These are phyloP conservation scores for Muntiacus muntjak DNA, from an alignment of 2,113 vertebrate genomes.

Conservation along the genomic window DNA sequence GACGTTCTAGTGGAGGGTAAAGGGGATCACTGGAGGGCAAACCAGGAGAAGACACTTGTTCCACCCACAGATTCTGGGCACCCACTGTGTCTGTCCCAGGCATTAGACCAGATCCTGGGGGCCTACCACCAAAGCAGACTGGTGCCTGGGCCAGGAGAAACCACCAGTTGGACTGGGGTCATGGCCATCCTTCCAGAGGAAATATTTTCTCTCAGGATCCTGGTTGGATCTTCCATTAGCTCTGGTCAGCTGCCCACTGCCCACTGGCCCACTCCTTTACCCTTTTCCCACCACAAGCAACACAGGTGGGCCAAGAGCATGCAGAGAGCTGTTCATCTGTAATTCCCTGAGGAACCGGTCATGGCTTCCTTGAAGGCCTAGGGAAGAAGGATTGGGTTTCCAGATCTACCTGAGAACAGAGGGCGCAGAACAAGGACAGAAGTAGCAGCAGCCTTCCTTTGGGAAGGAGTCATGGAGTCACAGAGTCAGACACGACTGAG, in stretches of 20 bases:
- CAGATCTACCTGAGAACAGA: not conserved
- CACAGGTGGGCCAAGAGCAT: not conserved
- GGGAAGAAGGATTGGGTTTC: not conserved
- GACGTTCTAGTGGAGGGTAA: not conserved
- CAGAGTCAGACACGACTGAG: not conserved
- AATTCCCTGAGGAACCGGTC: not conserved
- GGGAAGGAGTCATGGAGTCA: not conserved
- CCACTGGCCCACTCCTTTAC: not conserved
- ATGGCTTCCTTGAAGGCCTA: not conserved
- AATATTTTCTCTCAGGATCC: constrained; percentile 22
- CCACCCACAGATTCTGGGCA: not conserved
- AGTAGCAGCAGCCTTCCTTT: not conserved
- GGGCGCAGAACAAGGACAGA: not conserved
- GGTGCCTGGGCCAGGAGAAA: not conserved
- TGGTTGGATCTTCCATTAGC: not conserved
- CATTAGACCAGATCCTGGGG: not conserved
- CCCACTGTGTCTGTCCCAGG: not conserved
- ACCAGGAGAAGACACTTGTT: constrained; percentile 12
- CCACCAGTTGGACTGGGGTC: not conserved
- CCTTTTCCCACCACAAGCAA: not conserved
- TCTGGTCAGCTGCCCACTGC: not conserved
- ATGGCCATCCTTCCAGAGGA: not conserved
- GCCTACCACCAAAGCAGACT: not conserved
- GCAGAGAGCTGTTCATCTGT: not conserved
- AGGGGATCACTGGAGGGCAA: not conserved